Base-by-base conservation (phyloP, 2,888 invertebrate genomes). In the Cataglyphis cursor region DNA sequence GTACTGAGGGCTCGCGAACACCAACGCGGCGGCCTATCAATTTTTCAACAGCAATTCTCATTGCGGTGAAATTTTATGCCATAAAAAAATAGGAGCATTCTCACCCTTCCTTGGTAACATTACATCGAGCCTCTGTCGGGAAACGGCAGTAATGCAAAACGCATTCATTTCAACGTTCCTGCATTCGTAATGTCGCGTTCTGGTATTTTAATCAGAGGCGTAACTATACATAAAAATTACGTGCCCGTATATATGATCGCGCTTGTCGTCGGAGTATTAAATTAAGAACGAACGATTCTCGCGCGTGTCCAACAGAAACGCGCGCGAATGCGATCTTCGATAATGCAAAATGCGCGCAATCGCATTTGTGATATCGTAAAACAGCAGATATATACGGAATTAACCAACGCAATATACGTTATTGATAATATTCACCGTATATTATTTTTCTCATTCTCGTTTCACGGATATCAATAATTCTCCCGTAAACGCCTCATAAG, bases 31-130 rank as follows among this genome's bases (percentile, higher is more conserved):
- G 85, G 85, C 86, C 89, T 90, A 91, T 92, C 90, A 90, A 91
- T 90, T 91, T 93, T 93, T 92, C 90, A 92, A 89, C 90, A 90
- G 92, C 91, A 93, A 93, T 93, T 92, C 90, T 92, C 91, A 92
- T 92, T 92, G 87, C 88, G 88, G 82, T 85, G 89, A 90, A 91
- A 90, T 90, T 91, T 91, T 86, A 89, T 86, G 87, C 84, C 87
- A 87, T 91, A 89, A 90, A 91, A 91, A 91, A 91, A 91, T 91
- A 89, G 91, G 85, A 91, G 83, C 87, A 72, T 83, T 82, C 89
- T 87, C 84, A 65, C 80, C 82, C 66, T 76, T 73, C 57, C 73
- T 6, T 76, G 61, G 81, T 65, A 65, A 66, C 85, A 86, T 88
- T 91, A 91, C 90, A 90, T 83, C 87, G 90, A 70, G 38, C 76